Evolutionary conservation across 2,888 invertebrate species (phyloP).

Genomic region (Metalampra italica): DNA sequence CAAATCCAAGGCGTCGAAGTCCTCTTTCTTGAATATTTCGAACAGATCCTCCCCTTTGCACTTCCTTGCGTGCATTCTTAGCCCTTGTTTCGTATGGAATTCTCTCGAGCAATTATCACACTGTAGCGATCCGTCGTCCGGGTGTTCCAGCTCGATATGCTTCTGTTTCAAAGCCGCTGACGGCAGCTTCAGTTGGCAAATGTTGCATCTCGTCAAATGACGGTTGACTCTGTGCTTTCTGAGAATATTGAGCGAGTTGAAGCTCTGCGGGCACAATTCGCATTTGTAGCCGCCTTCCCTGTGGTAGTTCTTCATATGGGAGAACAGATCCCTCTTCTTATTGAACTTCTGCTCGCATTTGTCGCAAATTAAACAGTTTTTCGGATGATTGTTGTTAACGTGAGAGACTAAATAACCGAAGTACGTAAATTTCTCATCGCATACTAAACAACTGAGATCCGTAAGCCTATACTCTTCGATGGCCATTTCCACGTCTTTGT

Average conservation of each 20-base stretch:
- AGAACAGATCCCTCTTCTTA: constrained; percentile 61
- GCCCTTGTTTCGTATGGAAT: constrained; percentile 64
- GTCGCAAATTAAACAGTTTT: constrained; percentile 64
- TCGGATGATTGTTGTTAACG: constrained; percentile 61
- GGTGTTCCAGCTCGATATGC: constrained; percentile 62
- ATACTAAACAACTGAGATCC: constrained; percentile 52
- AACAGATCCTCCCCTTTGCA: constrained; percentile 51
- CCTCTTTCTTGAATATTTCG: constrained; percentile 53
- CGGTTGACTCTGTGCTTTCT: constrained; percentile 59
- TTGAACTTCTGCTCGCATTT: constrained; percentile 67
- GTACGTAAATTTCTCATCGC: constrained; percentile 58
- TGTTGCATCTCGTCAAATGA: constrained; percentile 57
- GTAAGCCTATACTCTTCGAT: constrained; percentile 58
- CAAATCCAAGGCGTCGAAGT: constrained; percentile 46
- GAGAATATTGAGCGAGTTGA: constrained; percentile 58
- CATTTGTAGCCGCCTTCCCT: constrained; percentile 66
- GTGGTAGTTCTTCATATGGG: constrained; percentile 68
- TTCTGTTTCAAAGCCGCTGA: constrained; percentile 62
- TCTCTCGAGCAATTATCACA: constrained; percentile 61
- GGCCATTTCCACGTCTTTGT: constrained; percentile 59
- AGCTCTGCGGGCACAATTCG: constrained; percentile 55
- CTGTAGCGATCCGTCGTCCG: constrained; percentile 59
- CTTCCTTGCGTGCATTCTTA: constrained; percentile 61
- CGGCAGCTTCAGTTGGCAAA: constrained; percentile 59
- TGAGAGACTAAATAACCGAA: constrained; percentile 68